Conservation (phyloP, 2,888 invertebrate species). For the Drosophila yooni region DNA sequence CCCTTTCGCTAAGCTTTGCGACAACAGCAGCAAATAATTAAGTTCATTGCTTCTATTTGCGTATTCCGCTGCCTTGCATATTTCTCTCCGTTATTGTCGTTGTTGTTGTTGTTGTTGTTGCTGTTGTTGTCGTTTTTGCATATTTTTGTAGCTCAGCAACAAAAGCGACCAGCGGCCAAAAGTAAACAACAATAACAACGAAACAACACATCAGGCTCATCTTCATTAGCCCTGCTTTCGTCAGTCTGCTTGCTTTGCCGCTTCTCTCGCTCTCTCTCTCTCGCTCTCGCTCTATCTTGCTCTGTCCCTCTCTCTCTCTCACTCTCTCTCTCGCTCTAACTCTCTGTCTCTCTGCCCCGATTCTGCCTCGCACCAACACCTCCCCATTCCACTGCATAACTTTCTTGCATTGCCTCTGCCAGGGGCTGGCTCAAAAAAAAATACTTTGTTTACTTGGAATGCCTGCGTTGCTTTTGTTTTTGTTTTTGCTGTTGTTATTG, state of each 20-base stretch:
- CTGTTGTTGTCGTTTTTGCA: slow-evolving; percentile 50
- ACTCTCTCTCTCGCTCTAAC: neutral
- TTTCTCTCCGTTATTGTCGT: slow-evolving; percentile 32
- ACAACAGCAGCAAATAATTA: slow-evolving; percentile 77
- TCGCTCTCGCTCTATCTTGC: neutral
- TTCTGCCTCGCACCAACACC: slow-evolving; percentile 15
- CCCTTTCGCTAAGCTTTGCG: slow-evolving; percentile 40
- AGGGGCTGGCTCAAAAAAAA: slow-evolving; percentile 50
- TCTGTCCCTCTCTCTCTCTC: slow-evolving; percentile 1
- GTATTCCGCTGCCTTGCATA: slow-evolving; percentile 69
- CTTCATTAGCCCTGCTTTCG: slow-evolving; percentile 76
- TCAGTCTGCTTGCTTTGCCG: slow-evolving; percentile 39
- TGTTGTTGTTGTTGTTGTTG: slow-evolving; percentile 28
- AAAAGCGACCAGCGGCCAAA: slow-evolving; percentile 71
- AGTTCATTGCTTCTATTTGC: slow-evolving; percentile 82
- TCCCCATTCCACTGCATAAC: slow-evolving; percentile 51
- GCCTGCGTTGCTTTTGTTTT: slow-evolving; percentile 71
- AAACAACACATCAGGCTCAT: slow-evolving; percentile 75
- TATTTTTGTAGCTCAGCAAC: slow-evolving; percentile 71
- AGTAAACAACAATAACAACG: slow-evolving; percentile 61
- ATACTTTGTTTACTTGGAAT: slow-evolving; percentile 79
- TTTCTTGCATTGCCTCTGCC: slow-evolving; percentile 78
- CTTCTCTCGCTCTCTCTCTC: slow-evolving; percentile 15
- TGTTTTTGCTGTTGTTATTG: slow-evolving; percentile 56
- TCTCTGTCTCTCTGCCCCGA: neutral